phyloP scores from a whole-genome alignment of 2,888 invertebrate genomes.

The Anthophora plumipes region DNA sequence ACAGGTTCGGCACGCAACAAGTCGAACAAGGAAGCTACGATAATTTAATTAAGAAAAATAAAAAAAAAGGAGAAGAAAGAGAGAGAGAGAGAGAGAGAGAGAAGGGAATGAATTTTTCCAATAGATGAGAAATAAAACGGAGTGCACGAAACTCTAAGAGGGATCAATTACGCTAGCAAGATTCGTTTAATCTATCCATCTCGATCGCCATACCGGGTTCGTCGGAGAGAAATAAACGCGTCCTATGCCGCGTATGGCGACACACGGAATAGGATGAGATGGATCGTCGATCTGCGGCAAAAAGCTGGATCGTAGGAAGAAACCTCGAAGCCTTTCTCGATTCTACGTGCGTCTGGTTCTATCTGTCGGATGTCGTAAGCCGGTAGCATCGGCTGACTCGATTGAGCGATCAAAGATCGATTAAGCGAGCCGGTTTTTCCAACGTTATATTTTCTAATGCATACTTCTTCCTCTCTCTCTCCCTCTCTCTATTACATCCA shows the following conservation, averaged over 20 bases:
- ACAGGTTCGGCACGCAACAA: too few relatives aligned
- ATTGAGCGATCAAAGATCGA: constrained; percentile 70
- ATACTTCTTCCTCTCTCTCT: neutral
- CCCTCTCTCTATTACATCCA: neutral
- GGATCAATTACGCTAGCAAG: too few relatives aligned
- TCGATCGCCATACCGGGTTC: constrained; percentile 35
- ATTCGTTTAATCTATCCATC: neutral
- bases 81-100: too few relatives aligned
- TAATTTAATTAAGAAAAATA: too few relatives aligned
- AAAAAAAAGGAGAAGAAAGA: too few relatives aligned
- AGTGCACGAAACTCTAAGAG: too few relatives aligned
- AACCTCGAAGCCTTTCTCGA: constrained; percentile 50
- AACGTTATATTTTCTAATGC: constrained; percentile 38
- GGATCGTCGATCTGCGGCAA: constrained; percentile 37
- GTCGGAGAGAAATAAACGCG: constrained; percentile 28
- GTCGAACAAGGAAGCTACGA: too few relatives aligned
- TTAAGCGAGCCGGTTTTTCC: constrained; percentile 66
- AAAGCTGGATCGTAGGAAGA: constrained; percentile 32
- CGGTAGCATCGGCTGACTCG: constrained; percentile 63
- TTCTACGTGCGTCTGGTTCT: constrained; percentile 23
- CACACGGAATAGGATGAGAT: constrained; percentile 49
- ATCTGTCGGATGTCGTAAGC: constrained; percentile 62
- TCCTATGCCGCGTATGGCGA: constrained; percentile 33
- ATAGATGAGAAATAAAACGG: too few relatives aligned
- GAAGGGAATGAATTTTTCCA: too few relatives aligned